Percentiles rank a stretch among this genome's conserved stretches.
phyloP scores from a whole-genome alignment of 2,113 vertebrate species.

The Dinomys branickii region DNA sequence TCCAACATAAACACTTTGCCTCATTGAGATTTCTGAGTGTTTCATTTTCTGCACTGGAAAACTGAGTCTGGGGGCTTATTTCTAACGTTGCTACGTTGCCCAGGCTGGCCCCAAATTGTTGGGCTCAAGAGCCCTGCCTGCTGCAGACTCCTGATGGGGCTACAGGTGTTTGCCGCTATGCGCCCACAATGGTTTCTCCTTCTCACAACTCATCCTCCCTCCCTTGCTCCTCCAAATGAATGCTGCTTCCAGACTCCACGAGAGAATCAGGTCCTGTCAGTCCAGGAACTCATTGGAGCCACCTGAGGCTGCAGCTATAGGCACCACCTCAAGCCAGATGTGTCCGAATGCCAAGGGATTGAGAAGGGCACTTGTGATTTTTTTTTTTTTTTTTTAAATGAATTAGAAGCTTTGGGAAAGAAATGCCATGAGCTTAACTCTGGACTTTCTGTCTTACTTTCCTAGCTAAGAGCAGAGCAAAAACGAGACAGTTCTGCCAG shows the following conservation, averaged over 20 bases:
- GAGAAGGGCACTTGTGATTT: not conserved
- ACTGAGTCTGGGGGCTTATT: not conserved
- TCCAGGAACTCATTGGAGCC: not conserved
- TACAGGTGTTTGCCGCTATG: too few relatives aligned
- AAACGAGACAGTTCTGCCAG: not conserved
- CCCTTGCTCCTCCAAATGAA: not conserved
- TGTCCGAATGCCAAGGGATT: not conserved
- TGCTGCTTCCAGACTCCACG: not conserved
- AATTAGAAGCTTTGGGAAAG: not conserved
- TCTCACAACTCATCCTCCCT: not conserved
- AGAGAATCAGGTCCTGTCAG: not conserved
- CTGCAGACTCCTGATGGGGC: not conserved
- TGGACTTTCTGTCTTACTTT: not conserved
- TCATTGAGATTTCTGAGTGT: not conserved
- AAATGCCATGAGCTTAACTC: not conserved
- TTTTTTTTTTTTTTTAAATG: too few relatives aligned
- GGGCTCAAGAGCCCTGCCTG: not conserved
- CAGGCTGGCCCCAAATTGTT: not conserved
- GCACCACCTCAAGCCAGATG: not conserved
- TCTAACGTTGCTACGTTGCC: not conserved
- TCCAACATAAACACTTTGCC: not conserved
- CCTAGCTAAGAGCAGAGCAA: not conserved
- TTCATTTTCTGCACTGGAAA: not conserved
- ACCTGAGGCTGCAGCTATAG: not conserved
- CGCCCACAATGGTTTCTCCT: not conserved